Conservation (phyloP, 2,113 vertebrate genomes). For the Hiodon tergisus region DNA sequence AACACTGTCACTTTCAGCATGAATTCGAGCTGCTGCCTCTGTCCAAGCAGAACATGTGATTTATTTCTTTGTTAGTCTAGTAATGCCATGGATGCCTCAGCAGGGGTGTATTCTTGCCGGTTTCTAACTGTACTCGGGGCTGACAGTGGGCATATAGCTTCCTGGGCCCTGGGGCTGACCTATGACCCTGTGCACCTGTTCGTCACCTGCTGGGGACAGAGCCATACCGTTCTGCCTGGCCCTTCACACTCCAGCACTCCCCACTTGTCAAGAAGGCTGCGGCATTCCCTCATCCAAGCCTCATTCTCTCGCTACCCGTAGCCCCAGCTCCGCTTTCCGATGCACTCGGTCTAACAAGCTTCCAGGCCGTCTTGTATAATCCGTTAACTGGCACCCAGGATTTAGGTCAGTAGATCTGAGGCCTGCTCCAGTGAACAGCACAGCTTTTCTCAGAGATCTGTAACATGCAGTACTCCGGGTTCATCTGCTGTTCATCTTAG, state of each 20-base stretch:
- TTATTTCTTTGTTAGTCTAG: too few relatives aligned
- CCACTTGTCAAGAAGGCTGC: not conserved
- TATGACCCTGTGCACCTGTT: too few relatives aligned
- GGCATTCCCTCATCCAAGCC: not conserved
- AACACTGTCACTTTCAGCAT: not conserved
- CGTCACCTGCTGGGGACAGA: too few relatives aligned
- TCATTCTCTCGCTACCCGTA: not conserved
- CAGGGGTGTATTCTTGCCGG: too few relatives aligned
- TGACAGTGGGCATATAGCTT: too few relatives aligned
- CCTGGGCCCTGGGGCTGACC: too few relatives aligned
- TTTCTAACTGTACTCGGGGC: too few relatives aligned
- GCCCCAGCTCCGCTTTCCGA: not conserved
- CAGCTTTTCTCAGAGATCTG: slow-evolving; percentile 3
- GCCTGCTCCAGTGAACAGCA: not conserved
- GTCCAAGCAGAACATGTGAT: not conserved
- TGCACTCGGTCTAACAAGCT: not conserved
- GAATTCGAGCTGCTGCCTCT: not conserved
- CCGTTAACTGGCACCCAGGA: slow-evolving; percentile 7
- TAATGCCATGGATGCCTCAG: too few relatives aligned
- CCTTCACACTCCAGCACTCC: not conserved
- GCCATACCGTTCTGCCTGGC: too few relatives aligned
- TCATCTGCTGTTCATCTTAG: not conserved
- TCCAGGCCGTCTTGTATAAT: not conserved
- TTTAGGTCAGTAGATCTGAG: slow-evolving; percentile 12
- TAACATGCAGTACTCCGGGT: not conserved